Percentiles rank a stretch among this genome's conserved stretches.
phyloP scores from a whole-genome alignment of 2,797 vertebrate genomes.

The Euthynnus affinis region DNA sequence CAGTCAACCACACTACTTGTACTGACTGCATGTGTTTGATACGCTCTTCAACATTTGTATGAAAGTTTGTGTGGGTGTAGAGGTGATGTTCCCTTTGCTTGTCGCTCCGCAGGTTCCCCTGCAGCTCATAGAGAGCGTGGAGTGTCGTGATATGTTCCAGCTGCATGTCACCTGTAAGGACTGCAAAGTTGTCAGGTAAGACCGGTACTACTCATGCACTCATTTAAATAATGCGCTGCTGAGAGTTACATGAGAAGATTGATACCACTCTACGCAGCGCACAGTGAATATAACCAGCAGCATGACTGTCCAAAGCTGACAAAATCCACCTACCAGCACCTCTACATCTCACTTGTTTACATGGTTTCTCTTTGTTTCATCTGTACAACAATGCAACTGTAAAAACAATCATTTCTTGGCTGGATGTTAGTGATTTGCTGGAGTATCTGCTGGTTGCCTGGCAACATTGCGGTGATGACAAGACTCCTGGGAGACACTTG shows the following conservation, averaged over 20 bases:
- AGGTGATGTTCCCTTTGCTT: neutral
- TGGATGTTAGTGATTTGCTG: no score
- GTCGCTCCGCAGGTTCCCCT: slow-evolving; percentile 90
- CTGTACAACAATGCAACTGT: no score
- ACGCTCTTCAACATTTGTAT: neutral
- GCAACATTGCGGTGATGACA: no score
- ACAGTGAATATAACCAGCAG: neutral
- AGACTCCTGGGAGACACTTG: no score
- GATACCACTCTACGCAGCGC: no score
- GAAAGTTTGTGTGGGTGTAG: neutral
- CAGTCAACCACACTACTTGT: slow-evolving; percentile 14
- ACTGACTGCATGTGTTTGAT: slow-evolving; percentile 69
- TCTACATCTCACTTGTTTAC: neutral
- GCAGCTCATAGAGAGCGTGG: slow-evolving; percentile 95
- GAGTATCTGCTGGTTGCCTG: no score
- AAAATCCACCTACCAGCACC: no score
- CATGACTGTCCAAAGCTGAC: neutral
- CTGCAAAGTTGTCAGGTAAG: slow-evolving; percentile 97
- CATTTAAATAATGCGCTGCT: no score
- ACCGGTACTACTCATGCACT: no score
- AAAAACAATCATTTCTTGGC: no score
- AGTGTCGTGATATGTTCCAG: slow-evolving; percentile 97
- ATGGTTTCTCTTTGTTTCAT: no score
- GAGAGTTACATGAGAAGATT: no score
- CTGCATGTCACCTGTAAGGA: slow-evolving; percentile 98